Evolutionary conservation across 2,113 vertebrate species (phyloP).

Genomic region (Talpa occidentalis): DNA sequence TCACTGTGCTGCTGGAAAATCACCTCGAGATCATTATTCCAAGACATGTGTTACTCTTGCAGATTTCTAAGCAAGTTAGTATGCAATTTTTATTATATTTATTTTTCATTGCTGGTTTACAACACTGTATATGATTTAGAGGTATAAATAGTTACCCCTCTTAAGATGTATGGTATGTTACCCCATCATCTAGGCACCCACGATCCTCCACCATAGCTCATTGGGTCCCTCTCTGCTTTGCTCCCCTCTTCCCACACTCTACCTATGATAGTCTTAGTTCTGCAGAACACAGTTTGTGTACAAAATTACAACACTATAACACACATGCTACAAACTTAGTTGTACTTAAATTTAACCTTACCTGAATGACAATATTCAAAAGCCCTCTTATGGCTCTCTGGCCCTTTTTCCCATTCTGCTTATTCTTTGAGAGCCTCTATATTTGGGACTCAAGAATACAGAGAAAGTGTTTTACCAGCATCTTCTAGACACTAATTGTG

Average conservation of each 20-base stretch:
- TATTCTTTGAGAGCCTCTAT: background rate
- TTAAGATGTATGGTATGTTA: too few species aligned
- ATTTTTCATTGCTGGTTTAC: too few species aligned
- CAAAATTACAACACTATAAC: background rate
- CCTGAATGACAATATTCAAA: background rate
- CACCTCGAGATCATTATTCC: background rate
- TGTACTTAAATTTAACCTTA: background rate
- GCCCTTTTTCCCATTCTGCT: background rate
- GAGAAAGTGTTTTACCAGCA: background rate
- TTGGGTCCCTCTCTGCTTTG: too few species aligned
- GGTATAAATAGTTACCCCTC: too few species aligned
- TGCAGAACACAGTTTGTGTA: background rate
- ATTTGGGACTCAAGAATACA: background rate
- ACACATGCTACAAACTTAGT: background rate
- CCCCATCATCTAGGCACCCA: too few species aligned
- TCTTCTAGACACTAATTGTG: background rate
- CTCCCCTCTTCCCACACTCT: too few species aligned
- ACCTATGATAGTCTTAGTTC: too few species aligned
- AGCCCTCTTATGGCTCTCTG: background rate
- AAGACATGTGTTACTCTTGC: background rate
- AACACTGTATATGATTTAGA: too few species aligned
- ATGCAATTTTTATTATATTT: background rate
- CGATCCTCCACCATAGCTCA: too few species aligned
- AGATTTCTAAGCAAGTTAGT: background rate
- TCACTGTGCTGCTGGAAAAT: background rate